A percentile compares a stretch with the other conserved stretches of the same genome.
Conservation (phyloP, 2,113 vertebrate genomes). For the Sminthopsis crassicaudata region DNA sequence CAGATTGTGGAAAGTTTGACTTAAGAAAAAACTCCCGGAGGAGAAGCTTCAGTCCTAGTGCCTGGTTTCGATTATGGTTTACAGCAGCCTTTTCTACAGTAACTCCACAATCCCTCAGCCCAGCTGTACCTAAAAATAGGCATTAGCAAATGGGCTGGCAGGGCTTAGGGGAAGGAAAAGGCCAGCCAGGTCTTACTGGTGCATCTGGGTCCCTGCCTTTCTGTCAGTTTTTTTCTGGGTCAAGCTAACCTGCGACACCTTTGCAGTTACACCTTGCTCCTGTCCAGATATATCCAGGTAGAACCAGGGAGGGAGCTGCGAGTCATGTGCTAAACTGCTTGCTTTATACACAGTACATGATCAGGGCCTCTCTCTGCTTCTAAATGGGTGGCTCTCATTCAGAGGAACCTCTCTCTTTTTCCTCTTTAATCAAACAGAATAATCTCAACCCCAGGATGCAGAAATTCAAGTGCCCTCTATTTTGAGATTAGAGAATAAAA, state of each 20-base stretch:
- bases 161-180: neutral
- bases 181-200: neutral
- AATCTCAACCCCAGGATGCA: conserved; percentile 1
- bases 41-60: neutral
- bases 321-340: neutral
- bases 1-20: neutral
- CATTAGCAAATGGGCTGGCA: neutral
- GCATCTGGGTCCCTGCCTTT: neutral
- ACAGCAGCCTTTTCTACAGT: conserved; percentile 25
- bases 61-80: conserved; percentile 48
- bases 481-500: neutral
- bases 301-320: neutral
- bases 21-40: neutral
- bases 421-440: conserved; percentile 1
- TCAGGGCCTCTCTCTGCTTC: neutral
- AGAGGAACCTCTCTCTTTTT: neutral
- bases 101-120: neutral
- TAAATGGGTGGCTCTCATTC: neutral
- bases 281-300: neutral
- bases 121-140: conserved; percentile 32
- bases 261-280: neutral
- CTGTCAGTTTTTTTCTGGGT: neutral
- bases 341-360: neutral
- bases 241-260: neutral
- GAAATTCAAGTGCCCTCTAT: neutral